Base-by-base conservation (phyloP, 1,140 invertebrate genomes). In the Drosophila setifemur region DNA sequence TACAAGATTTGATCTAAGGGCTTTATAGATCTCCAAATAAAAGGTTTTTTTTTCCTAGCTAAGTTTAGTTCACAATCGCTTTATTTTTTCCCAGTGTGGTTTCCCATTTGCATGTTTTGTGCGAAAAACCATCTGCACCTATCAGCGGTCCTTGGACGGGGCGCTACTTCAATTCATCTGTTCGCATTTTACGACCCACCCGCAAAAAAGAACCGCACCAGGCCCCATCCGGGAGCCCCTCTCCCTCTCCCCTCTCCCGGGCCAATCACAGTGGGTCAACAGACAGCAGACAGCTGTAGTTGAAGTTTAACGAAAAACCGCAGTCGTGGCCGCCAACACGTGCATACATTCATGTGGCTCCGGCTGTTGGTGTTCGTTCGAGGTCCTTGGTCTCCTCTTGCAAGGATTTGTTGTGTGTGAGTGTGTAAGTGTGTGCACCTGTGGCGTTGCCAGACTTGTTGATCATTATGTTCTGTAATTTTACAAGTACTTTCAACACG, bases 141-240 rank as follows among this genome's bases (percentile, higher is more conserved):
- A 85, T 40, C 70, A 54, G 18, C 5, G 14, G 21, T 37, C 37
- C 57, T 23, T 44, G 57, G 57, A 21, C 57, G 33, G n/a, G 50
- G 50, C 25, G 54, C 58, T 52, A 55, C 78, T 73, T 63, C 83
- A 76, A 72, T 83, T 76, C 50, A 76, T 76, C 61, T 72, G 77
- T 67, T 73, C 48, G 45, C 63, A 73, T 73, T 85, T 73, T 73
- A 78, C 35, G 79, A 43, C 47, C 68, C 43, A 45, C 45, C 68
- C 45, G 48, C 31, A 40, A 39, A 37, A 25, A 19, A 49, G 26
- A 21, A 28, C 16, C 31, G 21, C 16, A 28, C 16, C 11, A 21
- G n/a, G n/a, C n/a, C 57, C 43, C 39, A 12, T n/a, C 19, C 21
- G 26, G 19, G 26, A 25, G 1, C 54, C 16, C 4, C 57, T n/a